These are phyloP conservation scores for Ctenosaura bakeri DNA, from an alignment of 2,797 vertebrate species.

Conservation along the genomic window DNA sequence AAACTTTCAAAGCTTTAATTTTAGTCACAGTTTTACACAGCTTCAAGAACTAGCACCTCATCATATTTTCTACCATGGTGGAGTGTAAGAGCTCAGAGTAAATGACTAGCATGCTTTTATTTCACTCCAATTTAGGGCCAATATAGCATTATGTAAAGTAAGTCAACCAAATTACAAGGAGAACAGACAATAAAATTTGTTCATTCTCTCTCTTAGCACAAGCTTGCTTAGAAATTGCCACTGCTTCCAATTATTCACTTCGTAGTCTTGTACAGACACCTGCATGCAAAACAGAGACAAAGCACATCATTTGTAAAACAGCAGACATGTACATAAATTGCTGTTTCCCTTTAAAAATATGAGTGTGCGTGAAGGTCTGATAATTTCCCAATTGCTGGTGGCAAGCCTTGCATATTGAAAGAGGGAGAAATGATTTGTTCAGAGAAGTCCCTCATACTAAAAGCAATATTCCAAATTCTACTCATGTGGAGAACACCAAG, in stretches of 20 bases:
- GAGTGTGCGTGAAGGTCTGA: neutral
- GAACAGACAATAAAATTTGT: neutral
- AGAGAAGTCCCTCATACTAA: neutral
- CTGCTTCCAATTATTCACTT: neutral
- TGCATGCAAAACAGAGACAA: neutral
- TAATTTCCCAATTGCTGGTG: neutral
- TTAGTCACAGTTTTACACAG: neutral
- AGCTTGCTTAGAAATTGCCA: neutral
- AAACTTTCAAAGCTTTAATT: too few relatives aligned
- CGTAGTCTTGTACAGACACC: neutral
- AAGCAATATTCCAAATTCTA: neutral
- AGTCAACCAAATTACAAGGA: slow-evolving; percentile 16
- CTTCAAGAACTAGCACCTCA: neutral
- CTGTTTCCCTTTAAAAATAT: neutral
- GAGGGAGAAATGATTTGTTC: neutral
- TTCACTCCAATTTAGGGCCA: neutral
- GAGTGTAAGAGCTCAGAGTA: slow-evolving; percentile 12
- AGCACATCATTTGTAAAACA: neutral
- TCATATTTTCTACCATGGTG: slow-evolving; percentile 5
- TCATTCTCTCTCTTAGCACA: neutral
- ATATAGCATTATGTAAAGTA: slow-evolving; percentile 5
- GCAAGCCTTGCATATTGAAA: neutral
- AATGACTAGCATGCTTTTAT: neutral
- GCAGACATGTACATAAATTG: neutral
- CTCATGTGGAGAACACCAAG: neutral